These are phyloP conservation scores for Lypha dubia DNA, from an alignment of 2,888 invertebrate genomes.

Conservation along the genomic window DNA sequence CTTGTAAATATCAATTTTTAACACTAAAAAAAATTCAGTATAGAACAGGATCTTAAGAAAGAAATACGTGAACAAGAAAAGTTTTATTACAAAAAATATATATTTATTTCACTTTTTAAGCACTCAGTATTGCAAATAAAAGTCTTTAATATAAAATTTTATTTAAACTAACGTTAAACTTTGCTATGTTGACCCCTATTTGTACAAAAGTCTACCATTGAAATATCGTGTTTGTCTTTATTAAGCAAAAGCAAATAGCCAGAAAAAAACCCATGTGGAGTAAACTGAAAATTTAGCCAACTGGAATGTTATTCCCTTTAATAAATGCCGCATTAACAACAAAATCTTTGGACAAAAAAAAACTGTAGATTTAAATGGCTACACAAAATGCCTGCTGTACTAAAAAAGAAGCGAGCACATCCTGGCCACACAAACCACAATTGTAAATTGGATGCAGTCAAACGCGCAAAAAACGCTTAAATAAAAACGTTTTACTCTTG, in stretches of 20 bases:
- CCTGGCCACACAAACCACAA: slow-evolving; percentile 48
- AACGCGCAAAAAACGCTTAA: slow-evolving; percentile 54
- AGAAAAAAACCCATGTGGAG: not conserved
- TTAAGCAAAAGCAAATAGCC: not conserved
- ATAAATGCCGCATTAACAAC: slow-evolving; percentile 49
- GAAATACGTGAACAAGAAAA: no score
- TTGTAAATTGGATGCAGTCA: slow-evolving; percentile 61
- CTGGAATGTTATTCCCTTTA: slow-evolving; percentile 33
- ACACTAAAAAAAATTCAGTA: no score
- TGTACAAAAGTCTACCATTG: slow-evolving; percentile 14
- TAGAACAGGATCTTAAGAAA: no score
- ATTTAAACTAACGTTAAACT: not conserved
- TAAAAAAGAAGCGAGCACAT: slow-evolving; percentile 24
- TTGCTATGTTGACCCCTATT: slow-evolving; percentile 10
- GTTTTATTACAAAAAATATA: no score
- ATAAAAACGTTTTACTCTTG: slow-evolving; percentile 32
- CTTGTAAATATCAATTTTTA: no score
- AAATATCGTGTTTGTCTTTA: slow-evolving; percentile 29
- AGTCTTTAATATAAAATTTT: not conserved
- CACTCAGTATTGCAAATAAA: not conserved
- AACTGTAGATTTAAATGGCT: slow-evolving; percentile 24
- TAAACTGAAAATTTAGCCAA: slow-evolving; percentile 19
- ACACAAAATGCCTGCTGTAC: slow-evolving; percentile 11
- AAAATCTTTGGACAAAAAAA: slow-evolving; percentile 29
- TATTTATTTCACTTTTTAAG: not conserved